phyloP scores from a whole-genome alignment of 1,140 invertebrate species.

The Pomacea maculata region DNA sequence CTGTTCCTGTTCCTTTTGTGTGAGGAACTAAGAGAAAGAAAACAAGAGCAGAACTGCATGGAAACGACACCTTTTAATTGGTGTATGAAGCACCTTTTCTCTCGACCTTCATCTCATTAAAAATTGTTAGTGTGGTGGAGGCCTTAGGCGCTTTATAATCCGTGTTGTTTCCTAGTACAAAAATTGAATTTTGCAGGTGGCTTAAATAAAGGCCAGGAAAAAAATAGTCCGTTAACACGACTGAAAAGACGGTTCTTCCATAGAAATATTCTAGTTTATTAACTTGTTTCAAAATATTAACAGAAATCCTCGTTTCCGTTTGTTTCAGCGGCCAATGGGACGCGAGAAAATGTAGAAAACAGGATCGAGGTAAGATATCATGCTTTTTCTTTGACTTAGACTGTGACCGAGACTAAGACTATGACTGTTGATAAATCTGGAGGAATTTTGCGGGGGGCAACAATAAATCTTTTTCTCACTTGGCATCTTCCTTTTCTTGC shows the following conservation, averaged over 20 bases:
- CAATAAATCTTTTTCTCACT: background rate
- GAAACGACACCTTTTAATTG: no score
- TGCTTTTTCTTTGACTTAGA: background rate
- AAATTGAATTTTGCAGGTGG: no score
- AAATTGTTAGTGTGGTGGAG: no score
- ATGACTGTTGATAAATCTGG: no score
- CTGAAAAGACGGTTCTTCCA: background rate
- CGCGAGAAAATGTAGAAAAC: constrained; percentile 20
- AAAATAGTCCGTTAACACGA: background rate
- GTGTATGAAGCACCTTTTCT: no score
- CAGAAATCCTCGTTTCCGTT: background rate
- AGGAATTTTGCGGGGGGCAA: background rate
- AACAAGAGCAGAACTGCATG: no score
- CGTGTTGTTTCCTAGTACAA: no score
- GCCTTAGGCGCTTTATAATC: no score
- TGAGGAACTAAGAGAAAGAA: no score
- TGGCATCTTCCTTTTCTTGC: background rate
- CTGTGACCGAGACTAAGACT: no score
- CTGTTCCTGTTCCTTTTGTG: no score
- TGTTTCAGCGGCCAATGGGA: constrained; percentile 21
- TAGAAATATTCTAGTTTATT: background rate
- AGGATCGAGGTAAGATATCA: constrained; percentile 19
- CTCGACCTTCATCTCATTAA: no score
- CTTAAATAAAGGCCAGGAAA: background rate
- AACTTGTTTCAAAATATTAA: background rate